Percentiles rank a stretch among this genome's conserved stretches.
These are phyloP conservation scores for Tachycineta bicolor DNA, from an alignment of 2,113 vertebrate genomes.

Conservation along the genomic window DNA sequence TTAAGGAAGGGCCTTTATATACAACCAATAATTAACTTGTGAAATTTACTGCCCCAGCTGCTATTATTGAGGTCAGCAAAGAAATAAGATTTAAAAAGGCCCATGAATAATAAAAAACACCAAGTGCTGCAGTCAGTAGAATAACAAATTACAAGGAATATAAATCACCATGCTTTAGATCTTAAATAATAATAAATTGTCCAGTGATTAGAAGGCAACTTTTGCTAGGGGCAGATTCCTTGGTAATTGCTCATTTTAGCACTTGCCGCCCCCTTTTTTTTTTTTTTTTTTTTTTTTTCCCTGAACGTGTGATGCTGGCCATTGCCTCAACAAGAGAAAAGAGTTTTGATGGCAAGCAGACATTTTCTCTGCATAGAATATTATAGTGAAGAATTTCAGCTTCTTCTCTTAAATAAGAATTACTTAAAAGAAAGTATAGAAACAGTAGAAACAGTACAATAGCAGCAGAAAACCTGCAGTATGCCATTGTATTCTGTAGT, in stretches of 20 bases:
- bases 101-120: constrained; percentile 61
- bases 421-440: neutral
- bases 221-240: constrained; percentile 29
- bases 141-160: constrained; percentile 44
- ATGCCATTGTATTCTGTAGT: neutral
- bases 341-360: neutral
- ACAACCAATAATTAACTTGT: constrained; percentile 41
- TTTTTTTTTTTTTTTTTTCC: neutral
- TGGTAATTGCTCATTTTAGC: constrained; percentile 36
- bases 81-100: constrained; percentile 30
- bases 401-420: neutral
- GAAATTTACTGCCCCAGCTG: constrained; percentile 8
- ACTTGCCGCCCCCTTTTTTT: neutral
- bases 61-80: constrained; percentile 36
- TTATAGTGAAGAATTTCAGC: neutral
- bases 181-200: constrained; percentile 54
- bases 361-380: neutral
- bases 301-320: neutral
- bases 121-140: neutral
- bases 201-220: constrained; percentile 32
- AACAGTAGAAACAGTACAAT: neutral
- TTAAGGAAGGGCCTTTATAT: neutral
- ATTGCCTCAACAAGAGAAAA: neutral
- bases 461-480: neutral
- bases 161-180: constrained; percentile 49